Evolutionary conservation across 2,113 vertebrate genomes (phyloP), one percentile per base, ranked within the genome.

Genomic region (Gorsachius goisagi): DNA sequence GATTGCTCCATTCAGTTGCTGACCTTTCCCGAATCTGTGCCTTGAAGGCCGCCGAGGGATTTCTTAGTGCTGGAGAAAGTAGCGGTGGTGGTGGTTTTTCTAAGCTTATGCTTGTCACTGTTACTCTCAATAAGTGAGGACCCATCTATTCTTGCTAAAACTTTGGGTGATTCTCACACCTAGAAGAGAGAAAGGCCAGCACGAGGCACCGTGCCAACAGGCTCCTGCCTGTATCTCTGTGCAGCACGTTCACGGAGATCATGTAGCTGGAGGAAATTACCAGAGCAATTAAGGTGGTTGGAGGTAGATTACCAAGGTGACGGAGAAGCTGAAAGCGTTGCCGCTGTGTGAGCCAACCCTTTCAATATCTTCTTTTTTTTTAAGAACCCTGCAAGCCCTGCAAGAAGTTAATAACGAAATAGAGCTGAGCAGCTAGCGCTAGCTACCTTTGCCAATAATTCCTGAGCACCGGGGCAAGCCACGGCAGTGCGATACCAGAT

Each of bases 221-320:
- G 30, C 21, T 77, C 63, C 59, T 28, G 0, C 30, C 62, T 21
- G 0, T 20, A 3, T 56, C 49, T 68, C 63, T 45, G 0, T 21
- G 33, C 7, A 20, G 32, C 55, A 55, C 0, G 1, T 37, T 59
- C 22, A 28, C 0, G 0, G 67, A 45, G 52, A 44, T 39, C 7
- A 3, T 2, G 7, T 7, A 35, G 39, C 58, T 88, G 50, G 62
- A 81, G 39, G 49, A 71, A 90, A 62, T 55, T 20, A 41, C n/a
- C 50, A 28, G 50, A 45, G 30, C 7, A 1, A 14, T 41, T 37
- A 21, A 16, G 6, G 28, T 35, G 49, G 6, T 18, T 74, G 67
- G 45, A 67, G 41, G 49, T 41, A 89, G 37, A 71, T 74, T 50
- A 71, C 19, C 6, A 41, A 63, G 64, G 50, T 58, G 41, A 74